These are phyloP conservation scores for Lamprologus tigripictilis DNA, from an alignment of 2,113 vertebrate species.

Conservation along the genomic window DNA sequence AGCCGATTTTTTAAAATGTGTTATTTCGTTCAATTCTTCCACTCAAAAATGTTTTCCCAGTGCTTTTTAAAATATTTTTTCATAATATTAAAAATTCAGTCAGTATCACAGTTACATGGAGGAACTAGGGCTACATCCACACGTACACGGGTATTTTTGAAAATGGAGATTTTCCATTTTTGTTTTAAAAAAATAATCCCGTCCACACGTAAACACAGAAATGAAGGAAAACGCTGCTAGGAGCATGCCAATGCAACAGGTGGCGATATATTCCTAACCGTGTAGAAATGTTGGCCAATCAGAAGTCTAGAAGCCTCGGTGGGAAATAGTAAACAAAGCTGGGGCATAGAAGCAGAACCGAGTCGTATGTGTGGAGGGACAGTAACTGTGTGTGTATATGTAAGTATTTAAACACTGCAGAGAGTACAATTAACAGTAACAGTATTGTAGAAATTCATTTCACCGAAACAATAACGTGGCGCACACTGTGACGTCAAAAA, in stretches of 20 bases:
- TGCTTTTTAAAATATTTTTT: not conserved
- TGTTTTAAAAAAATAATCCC: no score
- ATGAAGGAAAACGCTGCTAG: no score
- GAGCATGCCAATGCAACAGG: rapidly evolving
- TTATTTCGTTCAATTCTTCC: not conserved
- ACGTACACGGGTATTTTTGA: no score
- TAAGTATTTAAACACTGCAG: no score
- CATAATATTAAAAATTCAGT: not conserved
- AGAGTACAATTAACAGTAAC: rapidly evolving
- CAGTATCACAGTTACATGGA: not conserved
- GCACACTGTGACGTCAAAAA: rapidly evolving
- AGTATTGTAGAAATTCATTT: no score
- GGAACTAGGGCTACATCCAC: not conserved
- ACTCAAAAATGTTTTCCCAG: not conserved
- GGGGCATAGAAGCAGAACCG: no score
- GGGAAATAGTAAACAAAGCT: no score
- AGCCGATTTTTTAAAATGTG: not conserved
- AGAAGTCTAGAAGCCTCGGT: no score
- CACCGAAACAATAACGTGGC: rapidly evolving
- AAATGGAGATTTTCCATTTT: rapidly evolving
- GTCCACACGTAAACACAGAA: rapidly evolving
- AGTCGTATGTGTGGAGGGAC: rapidly evolving
- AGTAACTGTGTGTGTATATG: no score
- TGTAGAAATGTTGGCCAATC: no score
- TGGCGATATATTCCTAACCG: no score